Percentiles rank a stretch among this genome's conserved stretches.
phyloP scores from a whole-genome alignment of 2,113 vertebrate species.

The Phocoena phocoena region DNA sequence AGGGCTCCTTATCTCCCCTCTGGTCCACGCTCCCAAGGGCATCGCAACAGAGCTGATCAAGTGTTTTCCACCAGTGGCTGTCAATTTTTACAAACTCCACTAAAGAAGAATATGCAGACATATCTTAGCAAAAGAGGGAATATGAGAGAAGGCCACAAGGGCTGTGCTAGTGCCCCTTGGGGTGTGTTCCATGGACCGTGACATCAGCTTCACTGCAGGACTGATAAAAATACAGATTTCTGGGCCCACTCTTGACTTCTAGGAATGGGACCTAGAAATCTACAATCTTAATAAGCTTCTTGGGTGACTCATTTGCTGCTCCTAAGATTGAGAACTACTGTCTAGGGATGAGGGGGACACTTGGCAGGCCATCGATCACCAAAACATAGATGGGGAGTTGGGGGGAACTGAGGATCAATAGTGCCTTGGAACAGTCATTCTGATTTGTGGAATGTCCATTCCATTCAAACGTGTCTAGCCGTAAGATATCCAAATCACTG shows the following conservation, averaged over 20 bases:
- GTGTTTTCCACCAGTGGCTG: not conserved
- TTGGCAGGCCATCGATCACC: not conserved
- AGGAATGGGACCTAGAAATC: not conserved
- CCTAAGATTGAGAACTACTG: not conserved
- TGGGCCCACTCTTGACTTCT: not conserved
- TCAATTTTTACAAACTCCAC: not conserved
- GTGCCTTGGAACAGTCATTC: not conserved
- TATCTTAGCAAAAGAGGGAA: not conserved
- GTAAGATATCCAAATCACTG: not conserved
- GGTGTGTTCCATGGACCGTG: rapidly evolving
- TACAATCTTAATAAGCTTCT: not conserved
- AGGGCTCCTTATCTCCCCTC: not conserved
- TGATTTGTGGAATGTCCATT: not conserved
- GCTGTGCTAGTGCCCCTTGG: not conserved
- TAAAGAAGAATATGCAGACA: not conserved
- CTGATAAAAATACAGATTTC: not conserved
- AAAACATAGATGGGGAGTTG: not conserved
- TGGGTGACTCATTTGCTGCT: not conserved
- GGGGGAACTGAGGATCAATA: not conserved
- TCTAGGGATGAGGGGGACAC: not conserved
- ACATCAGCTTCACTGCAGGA: not conserved
- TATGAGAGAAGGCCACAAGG: too few relatives aligned
- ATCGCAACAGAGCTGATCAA: not conserved
- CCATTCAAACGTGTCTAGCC: not conserved
- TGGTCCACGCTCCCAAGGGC: not conserved